Conservation (phyloP, 2,888 invertebrate species). For the Seira ritae region DNA sequence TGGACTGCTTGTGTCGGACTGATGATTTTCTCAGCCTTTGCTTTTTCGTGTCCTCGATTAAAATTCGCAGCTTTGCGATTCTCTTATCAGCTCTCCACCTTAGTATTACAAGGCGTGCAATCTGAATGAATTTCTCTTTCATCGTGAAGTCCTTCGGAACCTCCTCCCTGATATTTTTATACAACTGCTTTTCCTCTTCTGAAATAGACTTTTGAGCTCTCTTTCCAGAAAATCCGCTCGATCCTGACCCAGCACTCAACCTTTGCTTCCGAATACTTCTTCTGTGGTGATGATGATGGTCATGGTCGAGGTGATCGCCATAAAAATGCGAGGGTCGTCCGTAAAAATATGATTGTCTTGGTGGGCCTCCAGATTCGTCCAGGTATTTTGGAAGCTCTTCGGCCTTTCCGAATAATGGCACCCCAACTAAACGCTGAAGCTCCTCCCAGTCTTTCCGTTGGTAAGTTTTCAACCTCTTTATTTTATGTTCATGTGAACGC, state of each 20-base stretch:
- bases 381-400: conserved; percentile 15
- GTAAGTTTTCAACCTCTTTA: not conserved
- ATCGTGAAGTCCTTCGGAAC: conserved; percentile 34
- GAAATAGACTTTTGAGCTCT: conserved; percentile 4
- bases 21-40: not conserved
- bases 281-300: not conserved
- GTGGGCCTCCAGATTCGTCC: not conserved
- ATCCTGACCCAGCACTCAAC: not conserved
- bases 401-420: conserved; percentile 27
- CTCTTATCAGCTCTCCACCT: conserved; percentile 30
- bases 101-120: conserved; percentile 19
- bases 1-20: too few species aligned
- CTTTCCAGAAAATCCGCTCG: not conserved
- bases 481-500: not conserved
- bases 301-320: too few species aligned
- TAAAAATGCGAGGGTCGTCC: too few species aligned
- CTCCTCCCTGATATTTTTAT: conserved; percentile 15
- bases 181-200: conserved; percentile 15
- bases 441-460: conserved; percentile 36
- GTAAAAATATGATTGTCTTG: not conserved
- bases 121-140: conserved; percentile 37
- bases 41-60: conserved; percentile 24
- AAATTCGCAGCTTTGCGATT: conserved; percentile 3
- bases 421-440: conserved; percentile 32
- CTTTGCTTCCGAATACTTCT: not conserved